Conservation (phyloP, 2,888 invertebrate species). For the Zonitis immaculata region DNA sequence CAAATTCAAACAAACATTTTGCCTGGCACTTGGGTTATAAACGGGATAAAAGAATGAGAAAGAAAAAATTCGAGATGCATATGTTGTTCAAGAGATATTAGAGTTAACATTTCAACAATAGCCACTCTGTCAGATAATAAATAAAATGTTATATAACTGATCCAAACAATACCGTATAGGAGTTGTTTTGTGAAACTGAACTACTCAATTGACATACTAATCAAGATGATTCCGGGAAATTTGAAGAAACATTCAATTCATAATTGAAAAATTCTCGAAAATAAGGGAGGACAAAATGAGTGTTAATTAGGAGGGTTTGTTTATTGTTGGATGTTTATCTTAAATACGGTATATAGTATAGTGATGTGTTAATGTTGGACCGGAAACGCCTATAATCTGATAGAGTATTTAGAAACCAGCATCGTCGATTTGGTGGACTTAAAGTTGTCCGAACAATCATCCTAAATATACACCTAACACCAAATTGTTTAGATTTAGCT, state of each 20-base stretch:
- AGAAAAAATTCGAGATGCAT: conserved; percentile 1
- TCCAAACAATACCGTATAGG: background rate
- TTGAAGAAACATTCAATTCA: background rate
- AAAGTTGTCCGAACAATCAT: background rate
- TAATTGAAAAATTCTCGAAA: too few relatives aligned
- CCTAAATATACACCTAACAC: background rate
- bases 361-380: background rate
- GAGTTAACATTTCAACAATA: conserved; percentile 7
- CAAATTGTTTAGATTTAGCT: background rate
- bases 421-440: background rate
- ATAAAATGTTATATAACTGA: background rate
- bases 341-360: background rate
- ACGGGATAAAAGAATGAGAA: conserved; percentile 21
- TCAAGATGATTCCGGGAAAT: background rate
- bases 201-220: background rate
- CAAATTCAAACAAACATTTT: conserved; percentile 24
- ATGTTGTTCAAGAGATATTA: conserved; percentile 2
- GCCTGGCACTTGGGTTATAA: conserved; percentile 24
- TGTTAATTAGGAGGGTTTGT: too few relatives aligned
- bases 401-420: background rate
- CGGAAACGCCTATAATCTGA: background rate
- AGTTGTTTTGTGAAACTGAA: background rate
- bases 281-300: too few relatives aligned
- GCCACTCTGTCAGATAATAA: background rate
- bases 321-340: background rate